Evolutionary conservation across 2,888 invertebrate species (phyloP).

Genomic region (Lasioglossum vierecki): DNA sequence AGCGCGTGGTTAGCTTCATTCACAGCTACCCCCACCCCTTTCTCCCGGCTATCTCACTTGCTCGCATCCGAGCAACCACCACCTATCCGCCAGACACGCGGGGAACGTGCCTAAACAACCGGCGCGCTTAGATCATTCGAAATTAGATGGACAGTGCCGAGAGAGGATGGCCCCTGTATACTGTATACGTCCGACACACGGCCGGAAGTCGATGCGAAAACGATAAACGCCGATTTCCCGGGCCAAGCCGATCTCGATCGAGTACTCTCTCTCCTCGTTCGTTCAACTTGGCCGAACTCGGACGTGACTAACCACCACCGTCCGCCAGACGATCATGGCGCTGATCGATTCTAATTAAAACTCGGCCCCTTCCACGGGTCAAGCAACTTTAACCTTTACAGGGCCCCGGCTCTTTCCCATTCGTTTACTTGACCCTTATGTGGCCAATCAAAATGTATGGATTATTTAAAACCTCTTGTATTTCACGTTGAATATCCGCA

Average conservation of each 20-base stretch:
- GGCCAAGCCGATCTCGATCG: constrained; percentile 31
- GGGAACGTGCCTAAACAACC: constrained; percentile 66
- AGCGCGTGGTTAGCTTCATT: constrained; percentile 78
- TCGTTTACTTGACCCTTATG: not conserved
- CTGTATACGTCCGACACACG: not conserved
- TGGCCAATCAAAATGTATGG: no score
- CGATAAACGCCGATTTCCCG: constrained; percentile 39
- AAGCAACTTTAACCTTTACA: not conserved
- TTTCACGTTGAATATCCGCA: no score
- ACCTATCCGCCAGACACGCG: constrained; percentile 62
- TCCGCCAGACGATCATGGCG: not conserved
- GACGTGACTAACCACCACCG: constrained; percentile 26
- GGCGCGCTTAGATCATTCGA: constrained; percentile 55
- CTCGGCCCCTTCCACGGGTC: not conserved
- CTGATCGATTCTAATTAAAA: constrained; percentile 19
- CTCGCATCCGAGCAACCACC: constrained; percentile 14
- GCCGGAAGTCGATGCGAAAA: constrained; percentile 51
- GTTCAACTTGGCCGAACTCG: constrained; percentile 34
- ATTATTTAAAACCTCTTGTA: no score
- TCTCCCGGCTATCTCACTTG: not conserved
- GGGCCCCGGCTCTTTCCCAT: not conserved
- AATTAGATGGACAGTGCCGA: constrained; percentile 55
- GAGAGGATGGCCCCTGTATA: not conserved
- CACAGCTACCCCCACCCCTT: constrained; percentile 73
- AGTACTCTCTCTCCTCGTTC: constrained; percentile 4